These are phyloP conservation scores for Camponotus vicinus DNA, from an alignment of 1,140 invertebrate genomes.

Conservation along the genomic window DNA sequence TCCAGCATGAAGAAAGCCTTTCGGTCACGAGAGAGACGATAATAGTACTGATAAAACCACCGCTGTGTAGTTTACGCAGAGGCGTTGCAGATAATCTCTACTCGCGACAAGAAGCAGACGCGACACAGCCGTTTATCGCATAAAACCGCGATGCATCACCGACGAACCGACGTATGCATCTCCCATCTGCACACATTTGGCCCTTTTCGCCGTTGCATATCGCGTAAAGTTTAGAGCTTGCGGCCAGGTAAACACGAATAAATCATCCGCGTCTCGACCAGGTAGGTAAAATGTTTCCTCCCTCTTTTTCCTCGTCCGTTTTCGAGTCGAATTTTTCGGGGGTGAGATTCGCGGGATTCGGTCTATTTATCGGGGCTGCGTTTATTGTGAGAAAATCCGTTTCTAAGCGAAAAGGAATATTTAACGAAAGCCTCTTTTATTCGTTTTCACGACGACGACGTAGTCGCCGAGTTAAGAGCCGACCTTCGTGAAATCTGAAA, in stretches of 20 bases:
- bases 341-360: neutral
- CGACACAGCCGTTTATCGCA: constrained; percentile 43
- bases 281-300: neutral
- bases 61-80: constrained; percentile 28
- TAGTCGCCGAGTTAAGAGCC: neutral
- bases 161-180: constrained; percentile 44
- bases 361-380: neutral
- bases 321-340: neutral
- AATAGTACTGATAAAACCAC: constrained; percentile 36
- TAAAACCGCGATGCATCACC: constrained; percentile 57
- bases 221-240: constrained; percentile 26
- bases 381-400: neutral
- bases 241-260: constrained; percentile 53
- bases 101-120: constrained; percentile 30
- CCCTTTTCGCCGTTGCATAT: constrained; percentile 23
- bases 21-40: neutral
- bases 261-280: constrained; percentile 17
- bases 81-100: constrained; percentile 51
- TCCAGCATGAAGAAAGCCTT: neutral
- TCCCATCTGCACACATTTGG: constrained; percentile 22
- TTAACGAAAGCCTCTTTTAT: constrained; percentile 41
- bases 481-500: constrained; percentile 18
- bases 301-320: neutral
- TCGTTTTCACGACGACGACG: constrained; percentile 9
- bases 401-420: neutral